Evolutionary conservation across 1,140 invertebrate species (phyloP), one percentile per base, ranked within the genome.

Genomic region (Sweltsa coloradensis): DNA sequence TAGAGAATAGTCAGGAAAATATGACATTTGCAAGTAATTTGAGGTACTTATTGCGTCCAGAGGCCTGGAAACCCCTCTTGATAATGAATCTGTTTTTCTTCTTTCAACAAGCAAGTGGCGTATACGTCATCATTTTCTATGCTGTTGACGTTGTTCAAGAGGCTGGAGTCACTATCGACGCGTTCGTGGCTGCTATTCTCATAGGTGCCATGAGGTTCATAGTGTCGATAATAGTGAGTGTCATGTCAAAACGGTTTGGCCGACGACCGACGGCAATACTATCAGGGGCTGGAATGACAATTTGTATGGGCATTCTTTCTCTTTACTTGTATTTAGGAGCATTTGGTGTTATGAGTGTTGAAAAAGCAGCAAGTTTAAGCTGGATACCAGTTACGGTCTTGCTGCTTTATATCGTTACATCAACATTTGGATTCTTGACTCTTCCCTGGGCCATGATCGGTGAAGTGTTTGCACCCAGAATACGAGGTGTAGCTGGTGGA

Each of bases 61-160:
- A 14, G n/a, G n/a, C 9, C n/a, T 19, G n/a, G 41, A n/a, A 27
- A n/a, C 14, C 5, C n/a, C 41, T 6, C 13, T 18, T 69, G 0
- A 73, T 89, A 5, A 71, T 83, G 53, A 63, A 80, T n/a, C 60
- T 60, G 0, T 75, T 81, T 47, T 85, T 89, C 62, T 74, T 80
- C 51, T 79, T 87, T 56, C 83, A 88, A 60, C 85, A 89, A 59
- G 74, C 85, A 27, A 78, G 76, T 3, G 86, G 86, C 1, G 74
- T 79, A 16, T 86, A 83, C 52, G 79, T 83, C 5, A 66, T 86
- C 3, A 75, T 86, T 24, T 86, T 85, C 47, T 87, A 89, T 53
- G 79, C 83, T 0, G 67, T 77, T 16, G 60, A 83, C 67, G 67
- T 89, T 53, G 71, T 76, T 0, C 50, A 48, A 5, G 72, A 75